Evolutionary conservation across 2,113 vertebrate genomes (phyloP), one percentile per base, ranked within the genome.

Genomic region (Neogobius melanostomus): DNA sequence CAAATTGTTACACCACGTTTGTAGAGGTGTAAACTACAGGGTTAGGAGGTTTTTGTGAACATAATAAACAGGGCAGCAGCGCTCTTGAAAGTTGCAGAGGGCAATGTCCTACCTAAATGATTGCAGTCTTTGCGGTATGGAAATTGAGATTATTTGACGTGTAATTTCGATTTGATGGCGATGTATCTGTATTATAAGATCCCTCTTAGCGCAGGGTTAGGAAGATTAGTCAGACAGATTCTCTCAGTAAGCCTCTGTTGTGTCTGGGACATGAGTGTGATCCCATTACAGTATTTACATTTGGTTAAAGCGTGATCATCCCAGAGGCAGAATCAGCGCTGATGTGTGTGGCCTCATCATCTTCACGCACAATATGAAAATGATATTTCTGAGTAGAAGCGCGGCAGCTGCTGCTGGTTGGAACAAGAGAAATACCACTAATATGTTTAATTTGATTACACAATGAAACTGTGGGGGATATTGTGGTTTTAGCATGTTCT

Each of bases 221-320:
- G 68, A 80, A 46, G 44, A 53, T 76, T 68, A 72, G 42, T 67
- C 48, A 51, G 56, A 63, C 16, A 68, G 67, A 67, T 69, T 5
- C 68, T 71, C 75, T 68, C 36, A 74, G 42, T 51, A 52, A 44
- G 43, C 12, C 46, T 28, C 48, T 11, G 60, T 63, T 74, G 46
- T 59, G 72, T 65, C 17, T 67, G 47, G 50, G 45, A 21, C 50
- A 16, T 11, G 21, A 11, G n/a, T 10, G 48, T 60, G 57, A 68
- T 62, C 12, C 48, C 50, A 61, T 46, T 54, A 66, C 46, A 57
- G 28, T 59, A 62, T 57, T 70, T 79, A 57, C 49, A 47, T 48
- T 44, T 15, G 62, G 16, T 36, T 53, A 59, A 57, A 68, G 42
- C 17, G 3, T 60, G 16, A 28, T 57, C 21, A 28, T 42, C 21